Evolutionary conservation across 1,140 invertebrate genomes (phyloP).

Genomic region (Hyposmocoma kahamanoa): DNA sequence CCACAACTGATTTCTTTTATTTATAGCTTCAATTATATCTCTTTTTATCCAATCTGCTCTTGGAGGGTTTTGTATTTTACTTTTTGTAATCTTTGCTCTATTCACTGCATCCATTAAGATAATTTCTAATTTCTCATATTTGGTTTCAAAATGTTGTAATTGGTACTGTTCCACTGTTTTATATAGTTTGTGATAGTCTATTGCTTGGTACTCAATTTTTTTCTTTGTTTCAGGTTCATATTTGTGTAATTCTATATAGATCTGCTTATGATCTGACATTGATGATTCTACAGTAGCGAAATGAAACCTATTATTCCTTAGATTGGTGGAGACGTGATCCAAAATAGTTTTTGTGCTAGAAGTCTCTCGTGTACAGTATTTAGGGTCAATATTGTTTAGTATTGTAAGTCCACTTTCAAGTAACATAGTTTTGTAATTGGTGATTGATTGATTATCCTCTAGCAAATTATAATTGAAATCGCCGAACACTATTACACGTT

Average conservation of each 20-base stretch:
- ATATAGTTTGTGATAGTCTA: neutral
- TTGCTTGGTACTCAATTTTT: neutral
- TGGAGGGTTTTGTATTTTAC: conserved; percentile 13
- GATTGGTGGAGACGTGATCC: conserved; percentile 10
- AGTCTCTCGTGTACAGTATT: conserved; percentile 6
- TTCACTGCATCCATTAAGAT: neutral
- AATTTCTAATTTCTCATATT: neutral
- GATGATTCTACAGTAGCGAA: neutral
- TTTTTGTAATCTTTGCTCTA: conserved; percentile 8
- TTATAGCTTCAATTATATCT: conserved; percentile 12
- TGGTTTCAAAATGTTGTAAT: neutral
- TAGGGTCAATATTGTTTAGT: conserved; percentile 5
- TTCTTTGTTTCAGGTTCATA: neutral
- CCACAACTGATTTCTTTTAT: conserved; percentile 11
- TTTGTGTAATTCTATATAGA: neutral
- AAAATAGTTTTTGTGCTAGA: conserved; percentile 4
- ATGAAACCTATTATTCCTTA: conserved; percentile 6
- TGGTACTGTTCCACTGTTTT: neutral
- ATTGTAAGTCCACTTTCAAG: conserved; percentile 5
- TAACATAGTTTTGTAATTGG: neutral
- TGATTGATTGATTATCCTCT: neutral
- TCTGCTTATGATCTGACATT: conserved; percentile 6
- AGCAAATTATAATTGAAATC: conserved; percentile 9
- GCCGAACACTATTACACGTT: conserved; percentile 7
- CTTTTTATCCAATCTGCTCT: conserved; percentile 19